Conservation (phyloP, 2,797 vertebrate genomes). For the Xyrichtys novacula region DNA sequence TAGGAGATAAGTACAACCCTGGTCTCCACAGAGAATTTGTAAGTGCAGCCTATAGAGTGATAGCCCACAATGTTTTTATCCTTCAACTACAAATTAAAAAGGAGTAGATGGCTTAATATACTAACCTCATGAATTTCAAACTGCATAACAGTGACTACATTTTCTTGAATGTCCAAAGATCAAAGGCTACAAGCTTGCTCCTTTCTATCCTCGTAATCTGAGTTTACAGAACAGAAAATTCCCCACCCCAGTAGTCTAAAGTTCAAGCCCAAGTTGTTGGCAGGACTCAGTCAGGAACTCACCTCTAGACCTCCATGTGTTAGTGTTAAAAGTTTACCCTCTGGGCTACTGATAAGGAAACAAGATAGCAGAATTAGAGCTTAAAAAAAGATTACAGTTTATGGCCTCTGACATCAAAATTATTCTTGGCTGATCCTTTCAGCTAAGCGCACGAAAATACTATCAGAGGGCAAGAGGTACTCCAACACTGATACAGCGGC, state of each 20-base stretch:
- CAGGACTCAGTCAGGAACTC: constrained; percentile 3
- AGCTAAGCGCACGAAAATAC: constrained; percentile 43
- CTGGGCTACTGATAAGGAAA: constrained; percentile 34
- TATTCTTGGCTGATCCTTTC: constrained; percentile 43
- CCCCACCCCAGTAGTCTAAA: too few species aligned
- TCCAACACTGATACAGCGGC: constrained; percentile 21
- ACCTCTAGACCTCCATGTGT: constrained; percentile 20
- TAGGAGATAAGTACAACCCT: constrained; percentile 17
- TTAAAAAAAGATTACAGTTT: constrained; percentile 52
- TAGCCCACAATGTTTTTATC: constrained; percentile 6
- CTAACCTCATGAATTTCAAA: constrained; percentile 17
- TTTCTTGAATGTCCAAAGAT: constrained; percentile 18
- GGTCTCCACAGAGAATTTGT: constrained; percentile 15
- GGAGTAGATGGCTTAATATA: constrained; percentile 6
- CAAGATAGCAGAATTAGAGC: constrained; percentile 43
- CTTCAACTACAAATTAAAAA: neutral
- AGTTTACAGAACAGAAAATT: constrained; percentile 33
- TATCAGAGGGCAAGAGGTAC: constrained; percentile 35
- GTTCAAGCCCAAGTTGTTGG: constrained; percentile 14
- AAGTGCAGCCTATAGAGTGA: constrained; percentile 23
- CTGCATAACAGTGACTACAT: neutral
- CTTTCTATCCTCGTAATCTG: constrained; percentile 22
- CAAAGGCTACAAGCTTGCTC: constrained; percentile 13
- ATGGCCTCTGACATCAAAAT: constrained; percentile 55
- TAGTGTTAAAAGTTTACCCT: constrained; percentile 25